phyloP scores from a whole-genome alignment of 1,140 invertebrate species.

The Cyphomyrmex costatus region DNA sequence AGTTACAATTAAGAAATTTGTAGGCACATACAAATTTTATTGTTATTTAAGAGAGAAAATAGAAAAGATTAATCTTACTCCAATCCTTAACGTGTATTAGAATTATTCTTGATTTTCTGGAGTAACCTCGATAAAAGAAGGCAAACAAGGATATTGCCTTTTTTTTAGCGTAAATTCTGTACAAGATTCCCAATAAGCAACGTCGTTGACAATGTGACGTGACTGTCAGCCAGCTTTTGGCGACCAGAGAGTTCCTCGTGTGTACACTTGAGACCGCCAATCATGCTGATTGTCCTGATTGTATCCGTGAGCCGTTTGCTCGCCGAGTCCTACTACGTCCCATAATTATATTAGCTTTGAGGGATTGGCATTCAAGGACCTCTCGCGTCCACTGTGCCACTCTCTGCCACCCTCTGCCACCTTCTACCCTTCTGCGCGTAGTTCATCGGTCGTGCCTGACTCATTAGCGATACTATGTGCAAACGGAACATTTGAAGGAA shows the following conservation, averaged over 20 bases:
- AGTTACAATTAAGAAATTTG: background rate
- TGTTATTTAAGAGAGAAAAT: background rate
- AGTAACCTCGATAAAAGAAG: background rate
- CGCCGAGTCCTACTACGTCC: constrained; percentile 68
- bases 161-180: background rate
- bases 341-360: constrained; percentile 83
- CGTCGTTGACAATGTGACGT: constrained; percentile 52
- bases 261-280: constrained; percentile 79
- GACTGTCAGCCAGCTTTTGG: constrained; percentile 68
- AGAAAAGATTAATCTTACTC: background rate
- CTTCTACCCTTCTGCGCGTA: constrained; percentile 53
- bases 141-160: background rate
- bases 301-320: constrained; percentile 78
- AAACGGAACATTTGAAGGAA: constrained; percentile 67
- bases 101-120: background rate
- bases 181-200: constrained; percentile 12
- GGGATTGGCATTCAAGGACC: constrained; percentile 63
- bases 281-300: constrained; percentile 81
- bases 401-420: background rate
- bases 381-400: constrained; percentile 41
- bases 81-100: background rate
- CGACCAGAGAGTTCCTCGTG: constrained; percentile 63
- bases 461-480: constrained; percentile 76
- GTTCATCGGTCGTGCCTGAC: constrained; percentile 71
- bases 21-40: no score